phyloP scores from a whole-genome alignment of 1,140 invertebrate species.

The Stegodyphus mimosarum region DNA sequence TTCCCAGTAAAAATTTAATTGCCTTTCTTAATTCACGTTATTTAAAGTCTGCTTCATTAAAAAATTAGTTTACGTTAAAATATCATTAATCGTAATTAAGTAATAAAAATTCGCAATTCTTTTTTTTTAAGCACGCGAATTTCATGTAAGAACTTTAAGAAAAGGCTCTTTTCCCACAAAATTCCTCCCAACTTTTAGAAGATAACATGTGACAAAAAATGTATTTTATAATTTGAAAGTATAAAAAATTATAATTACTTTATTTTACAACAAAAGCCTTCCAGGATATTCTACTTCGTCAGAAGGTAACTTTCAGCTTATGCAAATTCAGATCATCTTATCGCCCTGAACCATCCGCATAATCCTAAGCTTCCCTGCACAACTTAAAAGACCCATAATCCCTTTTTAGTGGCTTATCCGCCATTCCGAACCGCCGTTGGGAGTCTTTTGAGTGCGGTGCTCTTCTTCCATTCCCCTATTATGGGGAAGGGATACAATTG shows the following conservation, averaged over 20 bases:
- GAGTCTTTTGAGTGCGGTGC: neutral
- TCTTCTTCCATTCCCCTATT: neutral
- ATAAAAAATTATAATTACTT: neutral
- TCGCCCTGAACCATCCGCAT: conserved; percentile 15
- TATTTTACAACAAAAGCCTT: neutral
- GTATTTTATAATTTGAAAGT: too few relatives aligned
- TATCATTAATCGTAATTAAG: too few relatives aligned
- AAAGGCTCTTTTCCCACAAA: too few relatives aligned
- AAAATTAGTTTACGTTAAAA: too few relatives aligned
- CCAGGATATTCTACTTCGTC: neutral
- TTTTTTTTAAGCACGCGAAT: too few relatives aligned
- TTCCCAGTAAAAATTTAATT: too few relatives aligned
- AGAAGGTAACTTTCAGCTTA: neutral
- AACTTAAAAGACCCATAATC: conserved; percentile 15
- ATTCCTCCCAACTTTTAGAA: too few relatives aligned
- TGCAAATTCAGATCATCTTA: conserved; percentile 22
- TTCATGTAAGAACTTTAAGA: too few relatives aligned
- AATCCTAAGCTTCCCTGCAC: neutral
- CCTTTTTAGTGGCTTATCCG: conserved; percentile 25
- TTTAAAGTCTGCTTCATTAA: too few relatives aligned
- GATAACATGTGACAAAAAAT: too few relatives aligned
- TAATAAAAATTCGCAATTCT: too few relatives aligned
- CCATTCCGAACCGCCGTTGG: neutral
- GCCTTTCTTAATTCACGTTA: too few relatives aligned
- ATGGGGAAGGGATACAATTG: neutral